phyloP scores from a whole-genome alignment of 2,113 vertebrate species.

The Camelus bactrianus region DNA sequence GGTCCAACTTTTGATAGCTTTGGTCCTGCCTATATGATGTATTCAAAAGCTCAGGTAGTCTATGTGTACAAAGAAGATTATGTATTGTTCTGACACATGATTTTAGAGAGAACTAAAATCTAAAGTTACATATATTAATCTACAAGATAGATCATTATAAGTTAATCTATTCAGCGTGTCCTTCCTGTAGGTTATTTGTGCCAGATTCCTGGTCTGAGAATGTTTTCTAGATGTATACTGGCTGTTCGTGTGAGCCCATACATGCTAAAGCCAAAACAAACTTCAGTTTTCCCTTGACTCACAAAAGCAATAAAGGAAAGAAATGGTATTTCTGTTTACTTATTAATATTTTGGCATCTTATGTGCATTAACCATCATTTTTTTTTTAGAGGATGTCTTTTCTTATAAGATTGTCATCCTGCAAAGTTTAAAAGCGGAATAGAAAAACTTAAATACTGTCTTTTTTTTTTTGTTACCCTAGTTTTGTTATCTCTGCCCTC shows the following conservation, averaged over 20 bases:
- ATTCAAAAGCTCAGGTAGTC: background rate
- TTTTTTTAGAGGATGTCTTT: constrained; percentile 3
- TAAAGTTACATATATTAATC: background rate
- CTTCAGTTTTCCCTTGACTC: background rate
- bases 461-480: background rate
- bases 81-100: background rate
- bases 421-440: background rate
- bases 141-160: background rate
- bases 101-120: background rate
- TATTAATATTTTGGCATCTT: background rate
- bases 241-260: background rate
- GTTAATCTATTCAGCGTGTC: background rate
- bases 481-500: background rate
- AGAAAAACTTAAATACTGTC: constrained; percentile 31
- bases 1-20: background rate
- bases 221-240: background rate
- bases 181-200: background rate
- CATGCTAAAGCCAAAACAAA: background rate
- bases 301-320: background rate
- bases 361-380: background rate
- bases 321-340: background rate
- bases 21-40: background rate
- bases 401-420: background rate
- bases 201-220: background rate
- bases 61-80: background rate